Percentiles rank a stretch among this genome's conserved stretches.
These are phyloP conservation scores for Cephus nigrinus DNA, from an alignment of 2,888 invertebrate species.

Conservation along the genomic window DNA sequence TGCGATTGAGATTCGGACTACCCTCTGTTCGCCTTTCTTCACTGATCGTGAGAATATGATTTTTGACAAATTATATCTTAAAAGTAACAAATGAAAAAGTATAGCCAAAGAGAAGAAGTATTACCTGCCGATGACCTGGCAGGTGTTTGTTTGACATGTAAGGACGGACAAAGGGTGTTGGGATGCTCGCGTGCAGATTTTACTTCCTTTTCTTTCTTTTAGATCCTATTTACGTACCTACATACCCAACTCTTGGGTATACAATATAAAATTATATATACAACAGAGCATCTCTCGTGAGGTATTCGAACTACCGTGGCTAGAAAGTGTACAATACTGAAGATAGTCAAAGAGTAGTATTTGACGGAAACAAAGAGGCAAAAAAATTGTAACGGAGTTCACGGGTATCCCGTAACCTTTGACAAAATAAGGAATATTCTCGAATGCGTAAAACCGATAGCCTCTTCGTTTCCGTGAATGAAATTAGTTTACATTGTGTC, in stretches of 20 bases:
- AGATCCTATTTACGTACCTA: not conserved
- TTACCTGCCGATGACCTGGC: not conserved
- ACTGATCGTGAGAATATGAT: not conserved
- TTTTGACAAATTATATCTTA: not conserved
- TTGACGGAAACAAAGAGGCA: not conserved
- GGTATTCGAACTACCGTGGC: conserved; percentile 48
- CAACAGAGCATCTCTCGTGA: conserved; percentile 48
- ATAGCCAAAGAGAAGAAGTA: not conserved
- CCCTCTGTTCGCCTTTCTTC: not conserved
- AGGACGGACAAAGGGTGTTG: not conserved
- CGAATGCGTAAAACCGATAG: not conserved
- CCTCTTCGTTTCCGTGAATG: not conserved
- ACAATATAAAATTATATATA: conserved; percentile 56
- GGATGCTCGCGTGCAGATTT: not conserved
- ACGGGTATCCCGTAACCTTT: not conserved
- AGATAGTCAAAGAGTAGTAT: conserved; percentile 11
- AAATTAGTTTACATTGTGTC: conserved; percentile 3
- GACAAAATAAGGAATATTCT: not conserved
- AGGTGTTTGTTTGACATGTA: not conserved
- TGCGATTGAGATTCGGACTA: not conserved
- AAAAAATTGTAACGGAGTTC: not conserved
- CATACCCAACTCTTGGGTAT: not conserved
- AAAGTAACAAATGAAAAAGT: not conserved
- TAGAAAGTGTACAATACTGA: conserved; percentile 44
- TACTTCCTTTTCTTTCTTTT: not conserved